Conservation (phyloP, 2,113 vertebrate species). For the Bos taurus region DNA sequence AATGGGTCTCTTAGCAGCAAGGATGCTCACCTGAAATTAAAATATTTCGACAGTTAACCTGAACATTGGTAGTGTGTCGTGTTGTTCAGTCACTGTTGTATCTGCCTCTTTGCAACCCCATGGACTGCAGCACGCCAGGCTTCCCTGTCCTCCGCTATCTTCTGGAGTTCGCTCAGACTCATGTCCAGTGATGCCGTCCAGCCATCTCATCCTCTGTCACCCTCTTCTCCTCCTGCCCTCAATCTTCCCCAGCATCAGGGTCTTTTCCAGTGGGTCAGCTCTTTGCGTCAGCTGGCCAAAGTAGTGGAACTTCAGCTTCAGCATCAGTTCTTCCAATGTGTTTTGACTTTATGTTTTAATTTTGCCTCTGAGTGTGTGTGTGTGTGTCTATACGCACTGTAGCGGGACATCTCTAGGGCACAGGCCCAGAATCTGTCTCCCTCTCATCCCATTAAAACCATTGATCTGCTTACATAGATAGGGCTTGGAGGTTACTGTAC, state of each 20-base stretch:
- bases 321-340: not conserved
- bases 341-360: not conserved
- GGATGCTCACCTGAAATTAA: not conserved
- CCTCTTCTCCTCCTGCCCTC: not conserved
- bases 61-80: accelerated
- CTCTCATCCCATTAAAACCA: not conserved
- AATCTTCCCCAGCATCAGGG: not conserved
- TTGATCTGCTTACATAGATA: not conserved
- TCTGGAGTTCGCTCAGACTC: not conserved
- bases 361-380: not conserved
- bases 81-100: not conserved
- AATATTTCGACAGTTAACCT: not conserved
- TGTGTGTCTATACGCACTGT: accelerated
- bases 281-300: not conserved
- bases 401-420: not conserved
- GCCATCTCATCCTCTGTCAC: not conserved
- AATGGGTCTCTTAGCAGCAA: not conserved
- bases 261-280: not conserved
- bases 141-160: not conserved
- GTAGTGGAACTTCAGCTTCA: not conserved
- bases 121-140: not conserved
- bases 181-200: not conserved
- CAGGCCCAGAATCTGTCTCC: not conserved
- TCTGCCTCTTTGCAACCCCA: not conserved
- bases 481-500: accelerated